Evolutionary conservation across 2,888 invertebrate genomes (phyloP).

Genomic region (Euspilapteryx auroguttella): DNA sequence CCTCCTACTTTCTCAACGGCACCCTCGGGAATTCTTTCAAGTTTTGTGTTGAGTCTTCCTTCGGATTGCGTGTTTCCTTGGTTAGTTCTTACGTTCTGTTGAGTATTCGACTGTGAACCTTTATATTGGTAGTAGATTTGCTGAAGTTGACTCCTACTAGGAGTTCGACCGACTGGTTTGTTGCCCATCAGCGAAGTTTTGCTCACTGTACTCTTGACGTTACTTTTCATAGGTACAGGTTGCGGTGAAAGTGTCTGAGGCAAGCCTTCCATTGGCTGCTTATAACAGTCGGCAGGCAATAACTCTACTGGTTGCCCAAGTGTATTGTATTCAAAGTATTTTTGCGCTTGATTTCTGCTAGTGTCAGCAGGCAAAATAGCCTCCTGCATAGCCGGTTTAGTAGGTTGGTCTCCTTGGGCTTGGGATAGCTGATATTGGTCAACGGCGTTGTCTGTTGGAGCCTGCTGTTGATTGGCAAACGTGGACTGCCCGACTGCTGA

Average conservation of each 20-base stretch:
- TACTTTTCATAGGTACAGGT: conserved; percentile 13
- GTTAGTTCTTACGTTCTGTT: conserved; percentile 23
- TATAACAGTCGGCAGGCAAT: conserved; percentile 22
- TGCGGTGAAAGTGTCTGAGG: conserved; percentile 40
- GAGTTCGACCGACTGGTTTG: conserved; percentile 18
- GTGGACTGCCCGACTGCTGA: not conserved
- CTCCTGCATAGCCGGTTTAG: conserved; percentile 15
- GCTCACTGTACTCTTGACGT: conserved; percentile 35
- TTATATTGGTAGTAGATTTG: conserved; percentile 41
- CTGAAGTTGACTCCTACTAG: conserved; percentile 36
- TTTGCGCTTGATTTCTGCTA: conserved; percentile 12
- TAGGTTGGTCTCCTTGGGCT: conserved; percentile 2
- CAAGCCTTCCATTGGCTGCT: conserved; percentile 14
- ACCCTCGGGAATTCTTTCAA: no score
- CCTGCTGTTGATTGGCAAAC: not conserved
- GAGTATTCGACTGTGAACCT: conserved; percentile 37
- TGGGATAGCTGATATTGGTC: conserved; percentile 12
- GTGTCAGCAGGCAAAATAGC: conserved; percentile 31
- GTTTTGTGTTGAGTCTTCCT: conserved; percentile 23
- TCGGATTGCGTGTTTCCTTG: conserved; percentile 23
- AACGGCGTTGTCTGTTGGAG: not conserved
- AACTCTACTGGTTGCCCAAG: conserved; percentile 38
- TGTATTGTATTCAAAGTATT: conserved; percentile 26
- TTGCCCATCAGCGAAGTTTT: conserved; percentile 33
- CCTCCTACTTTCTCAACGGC: no score